These are phyloP conservation scores for Thaleichthys pacificus DNA, from an alignment of 2,797 vertebrate species.

Conservation along the genomic window DNA sequence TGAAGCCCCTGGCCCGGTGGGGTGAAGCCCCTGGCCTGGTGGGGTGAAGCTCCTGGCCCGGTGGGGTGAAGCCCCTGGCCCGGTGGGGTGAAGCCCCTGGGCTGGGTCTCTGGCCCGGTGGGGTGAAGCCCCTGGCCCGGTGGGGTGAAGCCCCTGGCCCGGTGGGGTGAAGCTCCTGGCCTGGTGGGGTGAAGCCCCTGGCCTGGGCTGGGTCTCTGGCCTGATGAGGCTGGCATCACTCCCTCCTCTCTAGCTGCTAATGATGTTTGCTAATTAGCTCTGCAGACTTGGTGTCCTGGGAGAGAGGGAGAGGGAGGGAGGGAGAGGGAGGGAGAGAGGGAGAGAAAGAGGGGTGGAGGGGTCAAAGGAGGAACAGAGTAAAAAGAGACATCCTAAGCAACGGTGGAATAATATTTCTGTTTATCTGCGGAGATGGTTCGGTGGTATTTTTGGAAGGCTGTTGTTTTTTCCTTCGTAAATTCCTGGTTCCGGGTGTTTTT, in stretches of 20 bases:
- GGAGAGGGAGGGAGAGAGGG: conserved; percentile 34
- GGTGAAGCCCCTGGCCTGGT: too few relatives aligned
- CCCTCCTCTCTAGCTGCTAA: conserved; percentile 40
- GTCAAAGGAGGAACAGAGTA: conserved; percentile 47
- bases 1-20: too few relatives aligned
- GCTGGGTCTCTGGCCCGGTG: neutral
- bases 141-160: too few relatives aligned
- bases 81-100: too few relatives aligned
- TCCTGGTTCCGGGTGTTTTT: conserved; percentile 81
- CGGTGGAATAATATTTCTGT: conserved; percentile 73
- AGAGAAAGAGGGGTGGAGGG: conserved; percentile 58
- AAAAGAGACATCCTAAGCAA: conserved; percentile 60
- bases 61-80: too few relatives aligned
- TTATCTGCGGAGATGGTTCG: conserved; percentile 78
- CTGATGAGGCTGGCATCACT: conserved; percentile 15
- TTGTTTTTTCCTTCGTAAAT: conserved; percentile 84
- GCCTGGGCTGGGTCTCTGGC: neutral
- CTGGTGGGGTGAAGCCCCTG: neutral
- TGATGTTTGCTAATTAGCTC: conserved; percentile 39
- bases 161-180: too few relatives aligned
- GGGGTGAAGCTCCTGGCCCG: neutral
- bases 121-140: neutral
- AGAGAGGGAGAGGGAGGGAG: conserved; percentile 13
- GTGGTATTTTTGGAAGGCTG: conserved; percentile 78
- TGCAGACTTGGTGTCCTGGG: conserved; percentile 41